Base-by-base conservation (phyloP, 2,888 invertebrate species). In the Oegoconia quadripuncta region DNA sequence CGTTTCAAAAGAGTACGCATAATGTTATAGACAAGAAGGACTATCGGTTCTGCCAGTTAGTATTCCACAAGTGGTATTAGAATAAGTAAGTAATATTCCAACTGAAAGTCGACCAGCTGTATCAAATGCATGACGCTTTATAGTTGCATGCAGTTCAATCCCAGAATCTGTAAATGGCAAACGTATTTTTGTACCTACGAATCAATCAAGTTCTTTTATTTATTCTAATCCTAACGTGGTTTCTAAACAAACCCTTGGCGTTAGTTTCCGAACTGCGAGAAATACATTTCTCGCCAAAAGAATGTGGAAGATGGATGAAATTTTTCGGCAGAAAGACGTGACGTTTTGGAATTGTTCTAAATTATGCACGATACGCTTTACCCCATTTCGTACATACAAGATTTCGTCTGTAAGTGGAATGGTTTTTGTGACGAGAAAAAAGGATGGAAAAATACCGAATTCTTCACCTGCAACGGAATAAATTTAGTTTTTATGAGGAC, bases 311-410 rank as follows among this genome's bases (percentile, higher is more conserved):
- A 83, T 79, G 77, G 82, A 83, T 83, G 78, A 80, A 70, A 79
- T 80, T 79, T 78, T 74, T 78, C 71, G 64, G 66, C 61, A 63
- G 50, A 52, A 51, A 65, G 82, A 81, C 83, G 74, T 76, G 74
- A 74, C 74, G 66, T 50, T 62, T 47, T 12, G 55, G 62, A 66
- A 73, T 76, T 68, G 69, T 56, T 45, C 52, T 80, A 67, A 76
- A 78, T 76, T 74, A 76, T 77, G 73, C 71, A 75, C 42, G 54
- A 13, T 18, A n/a, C 28, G 27, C 27, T 15, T 25, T 25, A 32
- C 32, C 22, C 32, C 32, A 13, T 32, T 32, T 12, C 32, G 8
- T 22, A 9, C 22, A 22, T 9, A 22, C 22, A 22, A 22, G 6
- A 22, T 9, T 22, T 22, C 9, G 22, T 9, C 22, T 22, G 7